A percentile compares a stretch with the other conserved stretches of the same genome.
Evolutionary conservation across 2,888 invertebrate genomes (phyloP).

Genomic region (Brachynemurus nebulosus): DNA sequence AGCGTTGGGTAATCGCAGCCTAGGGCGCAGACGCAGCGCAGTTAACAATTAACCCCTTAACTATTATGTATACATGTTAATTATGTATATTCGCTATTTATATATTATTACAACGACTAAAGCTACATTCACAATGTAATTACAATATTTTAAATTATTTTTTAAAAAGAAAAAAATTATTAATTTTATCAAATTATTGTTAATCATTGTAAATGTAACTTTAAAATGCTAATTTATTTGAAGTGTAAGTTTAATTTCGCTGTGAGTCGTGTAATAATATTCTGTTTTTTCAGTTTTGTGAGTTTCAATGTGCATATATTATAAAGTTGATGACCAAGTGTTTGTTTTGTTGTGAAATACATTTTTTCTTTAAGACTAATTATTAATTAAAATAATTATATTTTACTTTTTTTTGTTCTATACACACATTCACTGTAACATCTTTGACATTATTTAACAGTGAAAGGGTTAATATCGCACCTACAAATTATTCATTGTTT

Average conservation of each 20-base stretch:
- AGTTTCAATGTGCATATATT: slow-evolving; percentile 2
- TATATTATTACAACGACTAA: slow-evolving; percentile 1
- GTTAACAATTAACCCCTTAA: slow-evolving; percentile 8
- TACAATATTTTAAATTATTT: too few species aligned
- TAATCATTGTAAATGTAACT: background rate
- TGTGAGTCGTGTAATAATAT: slow-evolving; percentile 1
- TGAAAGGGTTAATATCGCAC: slow-evolving; percentile 9
- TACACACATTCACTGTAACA: slow-evolving; percentile 3
- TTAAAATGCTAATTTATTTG: too few species aligned
- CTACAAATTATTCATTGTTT: too few species aligned
- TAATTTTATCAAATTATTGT: too few species aligned
- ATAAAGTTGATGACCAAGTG: background rate
- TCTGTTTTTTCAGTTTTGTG: background rate
- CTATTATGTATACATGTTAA: slow-evolving; percentile 6
- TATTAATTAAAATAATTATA: background rate
- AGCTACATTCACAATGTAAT: background rate
- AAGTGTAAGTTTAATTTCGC: background rate
- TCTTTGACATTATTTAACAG: slow-evolving; percentile 8
- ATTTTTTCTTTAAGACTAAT: background rate
- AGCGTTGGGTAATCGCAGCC: background rate
- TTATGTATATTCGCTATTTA: background rate
- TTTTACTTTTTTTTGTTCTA: background rate
- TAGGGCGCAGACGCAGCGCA: slow-evolving; percentile 1
- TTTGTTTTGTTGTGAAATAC: slow-evolving; percentile 6
- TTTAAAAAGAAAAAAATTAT: too few species aligned